Evolutionary conservation across 2,797 vertebrate species (phyloP), one percentile per base, ranked within the genome.

Genomic region (Danio jaintianensis): DNA sequence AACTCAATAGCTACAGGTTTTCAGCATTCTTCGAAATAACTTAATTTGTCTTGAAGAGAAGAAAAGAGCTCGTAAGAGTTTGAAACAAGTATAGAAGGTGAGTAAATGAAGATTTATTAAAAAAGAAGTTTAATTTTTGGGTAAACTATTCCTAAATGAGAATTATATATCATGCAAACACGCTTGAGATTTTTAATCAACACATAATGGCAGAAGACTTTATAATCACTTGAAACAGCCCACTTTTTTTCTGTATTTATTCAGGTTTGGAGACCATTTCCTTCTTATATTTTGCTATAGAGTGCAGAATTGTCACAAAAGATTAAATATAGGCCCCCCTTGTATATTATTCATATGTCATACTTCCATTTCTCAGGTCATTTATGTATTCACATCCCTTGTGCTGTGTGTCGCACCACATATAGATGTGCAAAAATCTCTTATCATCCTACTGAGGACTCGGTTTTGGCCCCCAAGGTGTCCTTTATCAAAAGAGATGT

Each of bases 401-500:
- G 48, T 29, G 13, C 58, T 11, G 58, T 36, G 43, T 45, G 59
- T n/a, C 36, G 15, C 40, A 62, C 20, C 58, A 63, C 67, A 71
- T 63, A 71, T 2, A 72, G 56, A 72, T 53, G 56, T 72, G 68
- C 56, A 71, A 43, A 79, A 55, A 43, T 55, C 11, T 78, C 76
- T 78, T 69, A 61, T 69, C 47, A 62, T 71, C 67, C 77, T 38
- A 18, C 45, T 2, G 11, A 69, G 52, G 16, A 68, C 12, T 43
- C 15, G 0, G 56, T 50, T 70, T 79, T 22, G 15, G 20, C 42
- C 78, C 69, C 78, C 16, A 64, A 80, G 78, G 78, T 73, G 61
- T 66, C 69, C 61, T 80, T 58, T 80, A 64, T 64, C 69, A 72
- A 58, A 73, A 73, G 69, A 22, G 10, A 62, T 80, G 78, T 73